phyloP scores from a whole-genome alignment of 2,797 vertebrate species.

The Gephyroberyx darwinii region DNA sequence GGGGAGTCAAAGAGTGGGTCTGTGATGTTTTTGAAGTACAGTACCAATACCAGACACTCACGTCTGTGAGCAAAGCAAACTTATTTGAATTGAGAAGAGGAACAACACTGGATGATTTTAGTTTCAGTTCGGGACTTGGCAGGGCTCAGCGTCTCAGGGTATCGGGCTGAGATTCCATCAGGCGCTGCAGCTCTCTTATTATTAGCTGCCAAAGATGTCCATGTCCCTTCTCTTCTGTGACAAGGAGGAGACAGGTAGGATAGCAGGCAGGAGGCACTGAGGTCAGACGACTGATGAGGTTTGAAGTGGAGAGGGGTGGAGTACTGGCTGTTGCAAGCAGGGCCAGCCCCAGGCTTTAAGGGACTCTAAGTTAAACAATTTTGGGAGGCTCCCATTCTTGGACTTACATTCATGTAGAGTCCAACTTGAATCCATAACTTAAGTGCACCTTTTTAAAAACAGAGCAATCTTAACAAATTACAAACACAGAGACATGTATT shows the following conservation, averaged over 20 bases:
- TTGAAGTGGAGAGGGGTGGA: too few relatives aligned
- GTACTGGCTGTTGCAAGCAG: too few relatives aligned
- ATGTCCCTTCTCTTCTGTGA: slow-evolving; percentile 1
- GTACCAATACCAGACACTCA: background rate
- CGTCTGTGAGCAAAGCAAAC: background rate
- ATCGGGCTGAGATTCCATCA: slow-evolving; percentile 12
- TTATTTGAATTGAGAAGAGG: background rate
- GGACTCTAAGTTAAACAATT: too few relatives aligned
- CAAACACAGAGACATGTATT: too few relatives aligned
- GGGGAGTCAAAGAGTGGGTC: background rate
- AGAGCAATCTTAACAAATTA: too few relatives aligned
- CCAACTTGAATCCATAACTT: too few relatives aligned
- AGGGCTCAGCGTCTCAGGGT: background rate
- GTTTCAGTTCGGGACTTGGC: background rate
- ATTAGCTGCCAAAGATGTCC: slow-evolving; percentile 19
- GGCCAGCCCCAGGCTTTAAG: too few relatives aligned
- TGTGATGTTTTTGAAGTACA: background rate
- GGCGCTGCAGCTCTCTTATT: slow-evolving; percentile 2
- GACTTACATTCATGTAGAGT: too few relatives aligned
- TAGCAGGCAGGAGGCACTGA: background rate
- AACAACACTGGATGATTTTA: background rate
- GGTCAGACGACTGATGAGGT: too few relatives aligned
- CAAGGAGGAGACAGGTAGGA: background rate
- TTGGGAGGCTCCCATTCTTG: too few relatives aligned
- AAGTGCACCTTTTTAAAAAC: too few relatives aligned